Percentiles rank a stretch among this genome's conserved stretches.
These are phyloP conservation scores for Globodera rostochiensis DNA, from an alignment of 1,140 invertebrate species.

Conservation along the genomic window DNA sequence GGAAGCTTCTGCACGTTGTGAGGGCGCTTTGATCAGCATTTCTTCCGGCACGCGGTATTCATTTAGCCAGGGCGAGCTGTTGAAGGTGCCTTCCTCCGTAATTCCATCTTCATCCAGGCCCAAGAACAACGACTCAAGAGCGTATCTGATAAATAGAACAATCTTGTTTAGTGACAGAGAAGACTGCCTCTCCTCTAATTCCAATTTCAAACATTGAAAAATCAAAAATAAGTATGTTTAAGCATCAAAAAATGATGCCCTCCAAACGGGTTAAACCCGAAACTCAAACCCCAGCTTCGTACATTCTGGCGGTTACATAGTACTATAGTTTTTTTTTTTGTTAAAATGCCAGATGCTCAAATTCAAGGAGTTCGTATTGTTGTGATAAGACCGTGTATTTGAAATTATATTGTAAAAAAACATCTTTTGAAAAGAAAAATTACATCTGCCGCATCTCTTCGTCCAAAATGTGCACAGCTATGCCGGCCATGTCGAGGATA, in stretches of 20 bases:
- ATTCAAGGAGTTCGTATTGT: neutral
- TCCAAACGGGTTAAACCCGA: too few species aligned
- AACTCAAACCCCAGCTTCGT: too few species aligned
- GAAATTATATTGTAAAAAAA: conserved; percentile 2
- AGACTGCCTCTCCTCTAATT: too few species aligned
- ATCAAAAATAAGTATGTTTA: too few species aligned
- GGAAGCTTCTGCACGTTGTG: neutral
- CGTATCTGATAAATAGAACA: conserved; percentile 1
- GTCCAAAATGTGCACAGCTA: conserved; percentile 16
- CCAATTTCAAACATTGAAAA: too few species aligned
- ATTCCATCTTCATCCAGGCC: neutral
- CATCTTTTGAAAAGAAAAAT: neutral
- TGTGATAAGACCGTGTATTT: neutral
- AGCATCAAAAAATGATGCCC: too few species aligned
- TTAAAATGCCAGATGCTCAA: neutral
- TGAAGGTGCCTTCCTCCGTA: neutral
- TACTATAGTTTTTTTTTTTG: too few species aligned
- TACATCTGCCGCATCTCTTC: conserved; percentile 12
- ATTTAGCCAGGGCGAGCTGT: neutral
- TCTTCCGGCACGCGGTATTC: neutral
- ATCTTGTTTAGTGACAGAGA: too few species aligned
- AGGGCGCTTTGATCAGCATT: neutral
- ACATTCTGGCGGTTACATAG: too few species aligned
- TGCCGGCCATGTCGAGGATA: neutral
- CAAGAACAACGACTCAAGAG: conserved; percentile 9